Conservation (phyloP, 2,888 invertebrate genomes). For the Cataglyphis altisquamis region DNA sequence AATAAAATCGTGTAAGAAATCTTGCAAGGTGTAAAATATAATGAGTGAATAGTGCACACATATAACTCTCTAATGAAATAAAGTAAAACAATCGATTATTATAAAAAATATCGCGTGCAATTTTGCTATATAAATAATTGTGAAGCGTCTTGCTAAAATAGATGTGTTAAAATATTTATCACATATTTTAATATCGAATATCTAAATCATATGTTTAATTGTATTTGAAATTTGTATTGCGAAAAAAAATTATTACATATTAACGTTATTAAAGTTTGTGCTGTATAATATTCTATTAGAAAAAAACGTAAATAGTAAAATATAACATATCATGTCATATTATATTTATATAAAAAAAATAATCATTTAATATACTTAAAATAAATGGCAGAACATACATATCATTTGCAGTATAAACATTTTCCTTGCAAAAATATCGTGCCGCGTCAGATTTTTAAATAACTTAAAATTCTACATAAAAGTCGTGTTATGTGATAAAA, state of each 20-base stretch:
- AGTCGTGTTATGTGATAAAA: not conserved
- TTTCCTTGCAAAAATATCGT: not conserved
- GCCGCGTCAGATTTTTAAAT: not conserved
- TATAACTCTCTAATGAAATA: not conserved
- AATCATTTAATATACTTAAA: not conserved
- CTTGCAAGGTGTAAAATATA: not conserved
- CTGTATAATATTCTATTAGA: not conserved
- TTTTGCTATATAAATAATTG: conserved; percentile 7
- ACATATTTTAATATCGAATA: not conserved
- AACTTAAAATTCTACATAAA: not conserved
- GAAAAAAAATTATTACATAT: not conserved
- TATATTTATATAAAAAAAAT: not conserved
- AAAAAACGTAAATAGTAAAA: not conserved
- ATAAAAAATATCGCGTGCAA: not conserved
- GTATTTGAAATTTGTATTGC: not conserved
- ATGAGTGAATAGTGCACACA: conserved; percentile 3
- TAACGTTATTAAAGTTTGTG: conserved; percentile 4
- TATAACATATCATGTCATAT: not conserved
- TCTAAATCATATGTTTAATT: not conserved
- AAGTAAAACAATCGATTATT: not conserved
- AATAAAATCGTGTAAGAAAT: conserved; percentile 1
- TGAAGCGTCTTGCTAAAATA: not conserved
- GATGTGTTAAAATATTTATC: not conserved
- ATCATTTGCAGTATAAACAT: not conserved
- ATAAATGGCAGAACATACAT: not conserved